A percentile compares a stretch with the other conserved stretches of the same genome.
These are phyloP conservation scores for Cynopterus sphinx DNA, from an alignment of 2,797 vertebrate species.

Conservation along the genomic window DNA sequence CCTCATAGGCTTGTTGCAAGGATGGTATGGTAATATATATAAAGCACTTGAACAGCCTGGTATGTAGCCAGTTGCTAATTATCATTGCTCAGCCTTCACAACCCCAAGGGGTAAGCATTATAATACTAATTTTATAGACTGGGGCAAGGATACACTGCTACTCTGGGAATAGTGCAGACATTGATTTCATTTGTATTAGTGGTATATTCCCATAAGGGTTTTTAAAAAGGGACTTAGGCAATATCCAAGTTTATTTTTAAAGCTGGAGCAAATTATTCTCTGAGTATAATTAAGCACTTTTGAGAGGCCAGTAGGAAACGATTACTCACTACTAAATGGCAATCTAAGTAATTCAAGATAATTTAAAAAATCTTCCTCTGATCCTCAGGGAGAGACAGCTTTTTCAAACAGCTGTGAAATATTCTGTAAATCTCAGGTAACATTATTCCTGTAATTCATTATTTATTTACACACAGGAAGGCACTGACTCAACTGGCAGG, in stretches of 20 bases:
- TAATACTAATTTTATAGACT: constrained; percentile 1
- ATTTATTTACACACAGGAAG: constrained; percentile 35
- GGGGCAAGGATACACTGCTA: background rate
- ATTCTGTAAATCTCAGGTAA: constrained; percentile 42
- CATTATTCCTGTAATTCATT: background rate
- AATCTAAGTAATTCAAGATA: constrained; percentile 63
- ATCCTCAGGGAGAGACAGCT: constrained; percentile 40
- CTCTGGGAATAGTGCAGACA: background rate
- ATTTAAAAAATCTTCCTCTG: constrained; percentile 51
- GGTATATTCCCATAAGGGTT: background rate
- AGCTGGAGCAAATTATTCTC: constrained; percentile 54
- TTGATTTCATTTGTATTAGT: constrained; percentile 39
- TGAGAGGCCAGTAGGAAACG: constrained; percentile 62
- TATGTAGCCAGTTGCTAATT: background rate
- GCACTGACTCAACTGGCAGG: background rate
- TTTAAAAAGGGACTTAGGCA: constrained; percentile 13
- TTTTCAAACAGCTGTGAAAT: constrained; percentile 37
- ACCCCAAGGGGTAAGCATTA: background rate
- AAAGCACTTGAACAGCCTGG: background rate
- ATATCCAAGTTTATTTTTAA: constrained; percentile 70
- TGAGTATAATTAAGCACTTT: constrained; percentile 62
- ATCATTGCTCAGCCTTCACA: background rate
- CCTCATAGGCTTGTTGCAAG: background rate
- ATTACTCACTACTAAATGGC: constrained; percentile 60
- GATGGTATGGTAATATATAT: background rate